phyloP scores from a whole-genome alignment of 2,113 vertebrate species.

The Lepus americanus region DNA sequence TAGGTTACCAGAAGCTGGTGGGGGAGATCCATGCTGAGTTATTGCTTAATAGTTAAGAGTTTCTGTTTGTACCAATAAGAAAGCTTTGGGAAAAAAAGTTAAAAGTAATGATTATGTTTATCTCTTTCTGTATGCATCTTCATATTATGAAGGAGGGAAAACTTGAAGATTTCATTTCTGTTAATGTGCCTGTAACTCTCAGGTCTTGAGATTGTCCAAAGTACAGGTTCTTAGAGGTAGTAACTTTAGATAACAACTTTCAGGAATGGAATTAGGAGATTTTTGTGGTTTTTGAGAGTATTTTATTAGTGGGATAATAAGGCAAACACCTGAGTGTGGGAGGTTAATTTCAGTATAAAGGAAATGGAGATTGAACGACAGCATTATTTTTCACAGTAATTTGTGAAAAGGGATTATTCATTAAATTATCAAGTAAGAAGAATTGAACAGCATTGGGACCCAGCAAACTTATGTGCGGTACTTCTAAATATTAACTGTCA shows the following conservation, averaged over 20 bases:
- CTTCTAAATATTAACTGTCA: background rate
- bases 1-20: background rate
- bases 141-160: background rate
- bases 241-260: background rate
- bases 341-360: background rate
- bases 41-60: background rate
- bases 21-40: background rate
- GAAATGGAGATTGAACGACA: background rate
- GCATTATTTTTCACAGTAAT: constrained; percentile 8
- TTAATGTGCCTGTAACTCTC: background rate
- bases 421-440: background rate
- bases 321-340: background rate
- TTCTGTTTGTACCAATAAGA: background rate
- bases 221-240: background rate
- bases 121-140: background rate
- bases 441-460: background rate
- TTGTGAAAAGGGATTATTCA: background rate
- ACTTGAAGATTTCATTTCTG: background rate
- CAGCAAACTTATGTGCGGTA: background rate
- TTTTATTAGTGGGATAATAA: background rate
- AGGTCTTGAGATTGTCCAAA: background rate
- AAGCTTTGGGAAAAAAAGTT: no score
- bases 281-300: background rate
- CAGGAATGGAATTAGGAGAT: constrained; percentile 2
- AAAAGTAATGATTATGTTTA: background rate